phyloP scores from a whole-genome alignment of 1,140 invertebrate species.

The Papilio dardanus region DNA sequence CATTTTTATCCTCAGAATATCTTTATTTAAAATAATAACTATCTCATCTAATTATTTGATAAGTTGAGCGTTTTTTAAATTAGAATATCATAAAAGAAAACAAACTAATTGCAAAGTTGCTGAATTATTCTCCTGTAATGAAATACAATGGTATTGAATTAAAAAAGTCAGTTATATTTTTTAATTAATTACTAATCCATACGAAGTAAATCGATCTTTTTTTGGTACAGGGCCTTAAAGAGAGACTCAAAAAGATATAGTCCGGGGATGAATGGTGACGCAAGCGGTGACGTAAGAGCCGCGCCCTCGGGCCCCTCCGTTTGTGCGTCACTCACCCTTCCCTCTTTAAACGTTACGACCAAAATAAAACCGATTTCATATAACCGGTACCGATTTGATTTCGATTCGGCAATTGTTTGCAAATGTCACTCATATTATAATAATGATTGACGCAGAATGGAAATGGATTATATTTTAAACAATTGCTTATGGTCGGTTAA shows the following conservation, averaged over 20 bases:
- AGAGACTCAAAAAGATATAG: constrained; percentile 18
- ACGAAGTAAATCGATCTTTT: not conserved
- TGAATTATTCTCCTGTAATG: too few species aligned
- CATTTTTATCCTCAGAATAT: too few species aligned
- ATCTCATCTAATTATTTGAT: too few species aligned
- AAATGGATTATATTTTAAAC: too few species aligned
- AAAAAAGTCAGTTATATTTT: too few species aligned
- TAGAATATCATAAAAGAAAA: too few species aligned
- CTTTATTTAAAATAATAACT: too few species aligned
- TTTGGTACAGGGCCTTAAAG: not conserved
- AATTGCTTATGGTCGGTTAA: too few species aligned
- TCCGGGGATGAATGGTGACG: constrained; percentile 53
- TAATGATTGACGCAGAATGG: not conserved
- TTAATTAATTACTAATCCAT: not conserved
- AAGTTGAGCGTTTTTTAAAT: too few species aligned
- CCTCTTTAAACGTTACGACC: constrained; percentile 60
- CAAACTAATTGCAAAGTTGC: too few species aligned
- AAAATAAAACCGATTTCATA: constrained; percentile 56
- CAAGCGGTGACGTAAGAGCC: constrained; percentile 66
- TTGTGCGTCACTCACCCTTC: constrained; percentile 61
- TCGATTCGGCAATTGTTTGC: constrained; percentile 16
- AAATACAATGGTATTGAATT: too few species aligned
- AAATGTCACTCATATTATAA: not conserved
- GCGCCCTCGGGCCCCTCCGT: constrained; percentile 55
- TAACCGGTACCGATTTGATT: constrained; percentile 2